A percentile compares a stretch with the other conserved stretches of the same genome.
Conservation (phyloP, 2,888 invertebrate species). For the Resseliella maxima region DNA sequence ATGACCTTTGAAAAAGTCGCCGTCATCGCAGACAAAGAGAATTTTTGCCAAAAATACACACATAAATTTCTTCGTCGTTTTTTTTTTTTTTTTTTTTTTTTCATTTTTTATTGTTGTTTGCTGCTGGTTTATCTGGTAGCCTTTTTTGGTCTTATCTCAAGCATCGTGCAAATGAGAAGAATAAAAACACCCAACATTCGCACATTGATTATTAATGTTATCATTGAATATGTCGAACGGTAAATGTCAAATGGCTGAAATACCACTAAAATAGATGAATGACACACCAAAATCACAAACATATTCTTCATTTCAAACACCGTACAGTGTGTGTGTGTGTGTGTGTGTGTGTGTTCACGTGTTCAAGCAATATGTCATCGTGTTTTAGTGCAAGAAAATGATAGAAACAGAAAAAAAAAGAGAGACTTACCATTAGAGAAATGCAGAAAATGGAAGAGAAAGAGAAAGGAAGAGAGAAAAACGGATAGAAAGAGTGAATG, state of each 20-base stretch:
- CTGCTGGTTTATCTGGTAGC: neutral
- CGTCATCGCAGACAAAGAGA: neutral
- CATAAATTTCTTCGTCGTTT: no score
- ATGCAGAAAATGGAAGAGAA: neutral
- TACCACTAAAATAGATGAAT: neutral
- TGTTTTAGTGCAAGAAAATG: neutral
- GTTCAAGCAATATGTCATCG: neutral
- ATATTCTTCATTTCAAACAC: neutral
- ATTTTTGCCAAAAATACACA: neutral
- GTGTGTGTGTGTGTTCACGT: neutral
- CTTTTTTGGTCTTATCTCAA: neutral
- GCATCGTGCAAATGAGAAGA: neutral
- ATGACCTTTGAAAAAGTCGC: slow-evolving; percentile 4
- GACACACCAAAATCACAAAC: slow-evolving; percentile 7
- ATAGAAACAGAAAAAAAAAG: no score
- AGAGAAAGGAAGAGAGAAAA: neutral
- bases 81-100: no score
- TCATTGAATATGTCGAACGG: slow-evolving; percentile 26
- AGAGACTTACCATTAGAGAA: no score
- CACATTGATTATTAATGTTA: slow-evolving; percentile 41
- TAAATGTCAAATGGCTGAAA: neutral
- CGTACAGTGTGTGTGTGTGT: no score
- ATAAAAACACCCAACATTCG: neutral
- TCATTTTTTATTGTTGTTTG: no score
- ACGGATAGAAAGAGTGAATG: no score